Evolutionary conservation across 2,888 invertebrate species (phyloP).

Genomic region (Acanthosepion pharaonis): DNA sequence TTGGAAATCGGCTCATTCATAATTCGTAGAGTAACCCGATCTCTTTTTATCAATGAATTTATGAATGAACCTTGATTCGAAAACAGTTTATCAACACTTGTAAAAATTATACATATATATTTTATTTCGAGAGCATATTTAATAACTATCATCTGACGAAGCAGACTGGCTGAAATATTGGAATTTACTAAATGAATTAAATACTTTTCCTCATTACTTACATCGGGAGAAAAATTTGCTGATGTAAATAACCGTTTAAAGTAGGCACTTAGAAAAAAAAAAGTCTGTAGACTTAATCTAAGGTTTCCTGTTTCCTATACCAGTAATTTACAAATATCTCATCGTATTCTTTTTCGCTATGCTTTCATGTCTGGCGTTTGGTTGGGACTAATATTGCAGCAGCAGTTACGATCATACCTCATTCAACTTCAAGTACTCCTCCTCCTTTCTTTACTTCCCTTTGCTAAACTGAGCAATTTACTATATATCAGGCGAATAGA

Average conservation of each 20-base stretch:
- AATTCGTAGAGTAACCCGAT: background rate
- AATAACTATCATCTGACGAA: background rate
- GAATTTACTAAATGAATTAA: background rate
- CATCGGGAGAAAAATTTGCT: background rate
- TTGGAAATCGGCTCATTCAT: background rate
- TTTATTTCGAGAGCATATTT: background rate
- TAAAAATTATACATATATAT: too few relatives aligned
- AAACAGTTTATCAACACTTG: background rate
- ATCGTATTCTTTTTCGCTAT: too few relatives aligned
- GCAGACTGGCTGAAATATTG: background rate
- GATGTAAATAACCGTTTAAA: background rate
- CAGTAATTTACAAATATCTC: too few relatives aligned
- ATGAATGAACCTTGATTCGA: background rate
- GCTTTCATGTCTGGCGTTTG: too few relatives aligned
- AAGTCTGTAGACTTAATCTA: too few relatives aligned
- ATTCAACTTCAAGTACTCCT: too few relatives aligned
- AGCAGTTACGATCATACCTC: too few relatives aligned
- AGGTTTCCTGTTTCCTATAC: too few relatives aligned
- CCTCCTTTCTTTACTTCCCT: background rate
- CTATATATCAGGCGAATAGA: background rate
- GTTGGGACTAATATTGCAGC: too few relatives aligned
- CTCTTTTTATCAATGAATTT: background rate
- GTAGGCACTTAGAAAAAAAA: background rate
- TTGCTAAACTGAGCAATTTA: background rate
- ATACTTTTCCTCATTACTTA: background rate